Conservation (phyloP, 2,113 vertebrate genomes). For the Eurypyga helias region DNA sequence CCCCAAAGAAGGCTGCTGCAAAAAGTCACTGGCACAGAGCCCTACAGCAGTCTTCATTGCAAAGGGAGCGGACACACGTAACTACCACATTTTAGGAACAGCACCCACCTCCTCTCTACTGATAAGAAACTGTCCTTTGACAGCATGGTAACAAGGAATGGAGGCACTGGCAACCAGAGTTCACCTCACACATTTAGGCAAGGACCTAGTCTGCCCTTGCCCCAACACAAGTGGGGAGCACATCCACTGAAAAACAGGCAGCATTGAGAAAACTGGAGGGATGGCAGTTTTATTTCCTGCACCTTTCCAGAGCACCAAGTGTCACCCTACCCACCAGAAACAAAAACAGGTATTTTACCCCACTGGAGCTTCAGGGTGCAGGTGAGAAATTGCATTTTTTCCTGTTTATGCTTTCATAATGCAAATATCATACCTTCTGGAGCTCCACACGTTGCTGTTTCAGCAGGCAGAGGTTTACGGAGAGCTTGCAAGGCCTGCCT, state of each 20-base stretch:
- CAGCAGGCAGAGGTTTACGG: not conserved
- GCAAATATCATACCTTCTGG: not conserved
- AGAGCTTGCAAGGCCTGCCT: not conserved
- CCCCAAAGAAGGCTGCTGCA: not conserved
- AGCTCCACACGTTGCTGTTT: not conserved
- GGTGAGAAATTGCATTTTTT: not conserved
- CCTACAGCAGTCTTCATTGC: not conserved
- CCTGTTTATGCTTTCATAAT: not conserved
- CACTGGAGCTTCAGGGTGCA: not conserved
- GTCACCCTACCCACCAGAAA: not conserved
- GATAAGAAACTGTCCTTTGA: not conserved
- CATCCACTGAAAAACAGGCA: not conserved
- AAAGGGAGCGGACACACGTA: not conserved
- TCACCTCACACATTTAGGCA: not conserved
- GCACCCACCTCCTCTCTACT: not conserved
- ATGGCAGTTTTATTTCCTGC: not conserved
- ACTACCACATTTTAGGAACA: not conserved
- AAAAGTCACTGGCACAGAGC: not conserved
- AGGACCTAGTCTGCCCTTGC: not conserved
- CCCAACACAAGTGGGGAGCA: not conserved
- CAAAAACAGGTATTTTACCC: not conserved
- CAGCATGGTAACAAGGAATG: not conserved
- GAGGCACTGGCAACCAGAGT: fast-evolving
- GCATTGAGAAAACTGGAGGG: not conserved
- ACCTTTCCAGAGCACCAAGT: not conserved